phyloP scores from a whole-genome alignment of 2,888 invertebrate species.

The Pteria penguin region DNA sequence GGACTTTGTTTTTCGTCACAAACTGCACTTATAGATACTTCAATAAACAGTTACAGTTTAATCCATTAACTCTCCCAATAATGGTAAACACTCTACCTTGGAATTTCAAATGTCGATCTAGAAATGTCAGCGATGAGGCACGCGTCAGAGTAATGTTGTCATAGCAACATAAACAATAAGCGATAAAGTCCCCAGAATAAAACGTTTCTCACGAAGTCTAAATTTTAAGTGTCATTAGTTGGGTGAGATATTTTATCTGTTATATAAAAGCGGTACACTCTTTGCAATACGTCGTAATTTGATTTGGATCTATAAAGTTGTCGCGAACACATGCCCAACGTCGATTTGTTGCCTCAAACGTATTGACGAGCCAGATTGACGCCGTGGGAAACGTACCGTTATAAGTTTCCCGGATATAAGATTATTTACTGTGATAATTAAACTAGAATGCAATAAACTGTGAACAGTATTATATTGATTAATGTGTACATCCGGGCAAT shows the following conservation, averaged over 20 bases:
- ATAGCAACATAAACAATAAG: conserved; percentile 18
- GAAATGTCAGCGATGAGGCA: conserved; percentile 29
- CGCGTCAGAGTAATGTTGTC: conserved; percentile 34
- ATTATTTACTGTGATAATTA: no score
- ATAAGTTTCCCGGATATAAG: neutral
- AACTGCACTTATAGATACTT: neutral
- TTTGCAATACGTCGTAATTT: neutral
- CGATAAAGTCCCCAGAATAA: neutral
- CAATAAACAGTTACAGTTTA: neutral
- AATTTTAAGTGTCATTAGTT: neutral
- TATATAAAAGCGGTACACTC: neutral
- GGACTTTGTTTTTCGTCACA: no score
- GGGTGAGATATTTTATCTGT: neutral
- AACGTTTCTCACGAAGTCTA: neutral
- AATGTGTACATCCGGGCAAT: no score
- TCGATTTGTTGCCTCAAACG: no score
- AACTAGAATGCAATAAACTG: no score
- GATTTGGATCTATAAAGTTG: no score
- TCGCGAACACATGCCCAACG: no score
- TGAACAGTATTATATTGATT: no score
- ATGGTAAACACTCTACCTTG: conserved; percentile 36
- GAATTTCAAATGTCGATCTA: conserved; percentile 21
- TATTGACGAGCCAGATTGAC: no score
- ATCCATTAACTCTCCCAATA: conserved; percentile 13
- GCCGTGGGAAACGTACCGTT: conserved; percentile 1